A percentile compares a stretch with the other conserved stretches of the same genome.
phyloP scores from a whole-genome alignment of 2,888 invertebrate species.

The Morpho achilles region DNA sequence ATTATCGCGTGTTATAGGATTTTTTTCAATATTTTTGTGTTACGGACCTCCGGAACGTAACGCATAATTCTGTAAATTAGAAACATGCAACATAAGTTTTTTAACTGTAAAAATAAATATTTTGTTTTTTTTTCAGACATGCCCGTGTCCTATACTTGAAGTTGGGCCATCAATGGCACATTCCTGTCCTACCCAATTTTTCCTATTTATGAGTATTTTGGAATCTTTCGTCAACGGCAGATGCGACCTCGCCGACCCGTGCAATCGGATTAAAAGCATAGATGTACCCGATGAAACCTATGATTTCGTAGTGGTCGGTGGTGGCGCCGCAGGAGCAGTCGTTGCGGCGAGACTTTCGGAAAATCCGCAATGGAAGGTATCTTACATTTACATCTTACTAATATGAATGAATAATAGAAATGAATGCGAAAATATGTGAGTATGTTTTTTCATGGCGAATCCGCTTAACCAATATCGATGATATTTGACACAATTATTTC shows the following conservation, averaged over 20 bases:
- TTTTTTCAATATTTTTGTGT: too few species aligned
- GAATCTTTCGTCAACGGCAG: slow-evolving; percentile 80
- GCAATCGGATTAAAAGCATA: slow-evolving; percentile 74
- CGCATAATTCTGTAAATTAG: too few species aligned
- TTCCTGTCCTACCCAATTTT: slow-evolving; percentile 79
- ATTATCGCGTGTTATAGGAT: too few species aligned
- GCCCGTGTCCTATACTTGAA: slow-evolving; percentile 75
- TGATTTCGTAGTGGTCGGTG: slow-evolving; percentile 83
- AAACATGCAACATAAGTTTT: neutral
- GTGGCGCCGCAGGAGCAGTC: slow-evolving; percentile 82
- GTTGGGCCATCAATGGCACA: slow-evolving; percentile 79
- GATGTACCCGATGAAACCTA: slow-evolving; percentile 69
- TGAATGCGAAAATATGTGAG: too few species aligned
- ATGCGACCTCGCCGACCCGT: slow-evolving; percentile 80
- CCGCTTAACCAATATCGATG: too few species aligned
- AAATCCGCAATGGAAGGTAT: slow-evolving; percentile 80
- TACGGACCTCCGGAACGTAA: too few species aligned
- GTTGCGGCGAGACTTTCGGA: slow-evolving; percentile 83
- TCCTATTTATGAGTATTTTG: slow-evolving; percentile 82
- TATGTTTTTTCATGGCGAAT: too few species aligned
- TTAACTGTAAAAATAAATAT: neutral
- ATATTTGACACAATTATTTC: too few species aligned
- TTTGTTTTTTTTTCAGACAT: slow-evolving; percentile 49
- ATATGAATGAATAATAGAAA: too few species aligned
- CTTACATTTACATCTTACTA: neutral